These are phyloP conservation scores for Archivesica marissinica DNA, from an alignment of 1,140 invertebrate species.

Conservation along the genomic window DNA sequence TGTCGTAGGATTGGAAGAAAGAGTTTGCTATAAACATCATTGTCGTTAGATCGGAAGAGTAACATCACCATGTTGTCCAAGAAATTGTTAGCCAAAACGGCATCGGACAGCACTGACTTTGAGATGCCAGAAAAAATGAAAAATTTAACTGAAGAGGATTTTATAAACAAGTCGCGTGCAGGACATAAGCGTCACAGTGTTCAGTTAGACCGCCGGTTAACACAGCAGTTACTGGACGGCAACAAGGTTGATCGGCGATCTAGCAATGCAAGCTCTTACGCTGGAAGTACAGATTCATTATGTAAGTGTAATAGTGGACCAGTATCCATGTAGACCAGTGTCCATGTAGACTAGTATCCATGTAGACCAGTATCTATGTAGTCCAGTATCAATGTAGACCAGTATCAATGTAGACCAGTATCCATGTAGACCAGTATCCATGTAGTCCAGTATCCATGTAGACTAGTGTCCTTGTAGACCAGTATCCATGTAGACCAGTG, in stretches of 20 bases:
- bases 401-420: not conserved
- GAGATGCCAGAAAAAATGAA: constrained; percentile 77
- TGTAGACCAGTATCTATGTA: not conserved
- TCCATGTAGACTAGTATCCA: not conserved
- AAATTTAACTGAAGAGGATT: constrained; percentile 76
- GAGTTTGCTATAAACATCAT: no score
- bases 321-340: not conserved
- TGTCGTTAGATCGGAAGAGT: no score
- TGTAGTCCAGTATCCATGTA: not conserved
- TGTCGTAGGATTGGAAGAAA: no score
- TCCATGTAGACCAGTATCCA: not conserved
- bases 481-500: not conserved
- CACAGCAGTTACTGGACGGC: constrained; percentile 72
- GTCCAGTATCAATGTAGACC: not conserved
- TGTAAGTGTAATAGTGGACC: constrained; percentile 72
- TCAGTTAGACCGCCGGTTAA: constrained; percentile 80
- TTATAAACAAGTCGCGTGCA: constrained; percentile 73
- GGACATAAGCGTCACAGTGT: constrained; percentile 79
- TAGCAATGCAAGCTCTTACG: constrained; percentile 75
- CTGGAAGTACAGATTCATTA: constrained; percentile 74
- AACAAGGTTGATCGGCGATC: constrained; percentile 65
- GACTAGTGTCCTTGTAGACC: not conserved
- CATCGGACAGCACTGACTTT: constrained; percentile 74
- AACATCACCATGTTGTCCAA: constrained; percentile 76
- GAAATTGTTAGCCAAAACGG: constrained; percentile 74